Evolutionary conservation across 2,888 invertebrate species (phyloP), one percentile per base, ranked within the genome.

Genomic region (Yponomeuta evonymella): DNA sequence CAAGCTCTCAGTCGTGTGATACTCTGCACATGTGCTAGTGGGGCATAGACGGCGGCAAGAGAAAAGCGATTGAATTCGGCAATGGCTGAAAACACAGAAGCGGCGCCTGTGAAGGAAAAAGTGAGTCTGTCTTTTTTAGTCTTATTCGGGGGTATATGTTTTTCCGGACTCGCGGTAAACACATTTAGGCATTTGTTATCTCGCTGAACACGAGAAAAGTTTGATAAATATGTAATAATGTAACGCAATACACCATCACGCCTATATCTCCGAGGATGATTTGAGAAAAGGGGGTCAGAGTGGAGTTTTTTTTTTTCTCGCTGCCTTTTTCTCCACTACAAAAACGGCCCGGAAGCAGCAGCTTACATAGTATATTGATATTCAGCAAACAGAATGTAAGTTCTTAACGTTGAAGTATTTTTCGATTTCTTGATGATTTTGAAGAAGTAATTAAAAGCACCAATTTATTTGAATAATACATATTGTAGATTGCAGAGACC

Each of bases 91-190:
- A 68, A 68, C 9, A 65, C 65, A 65, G 51, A 58, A 81, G 80
- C 73, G 79, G 72, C 3, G 71, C 74, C 51, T 12, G 73, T 76
- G 48, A 84, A 81, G 72, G 75, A 79, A 75, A 84, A 86, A 81
- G 90, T 89, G 78, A 83, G 83, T 80, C 67, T 71, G 10, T 11
- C 11, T 23, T 65, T 33, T 65, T 65, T 33, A 2, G 64, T 11
- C 64, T 64, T 64, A 30, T 64, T 64, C 23, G 23, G 23, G 23
- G 23, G 23, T 23, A 62, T 1, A n/a, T 62, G 4, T 62, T 29
- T 64, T 64, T 10, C 29, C 30, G 2, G 29, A 58, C 6, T 30
- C 30, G 30, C 64, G 64, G 64, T 29, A 64, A 64, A 29, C 30
- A 29, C 4, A 43, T 43, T 65, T 48, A 9, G 8, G 66, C n/a